These are phyloP conservation scores for Rhipidura dahli DNA, from an alignment of 2,113 vertebrate species.

Conservation along the genomic window DNA sequence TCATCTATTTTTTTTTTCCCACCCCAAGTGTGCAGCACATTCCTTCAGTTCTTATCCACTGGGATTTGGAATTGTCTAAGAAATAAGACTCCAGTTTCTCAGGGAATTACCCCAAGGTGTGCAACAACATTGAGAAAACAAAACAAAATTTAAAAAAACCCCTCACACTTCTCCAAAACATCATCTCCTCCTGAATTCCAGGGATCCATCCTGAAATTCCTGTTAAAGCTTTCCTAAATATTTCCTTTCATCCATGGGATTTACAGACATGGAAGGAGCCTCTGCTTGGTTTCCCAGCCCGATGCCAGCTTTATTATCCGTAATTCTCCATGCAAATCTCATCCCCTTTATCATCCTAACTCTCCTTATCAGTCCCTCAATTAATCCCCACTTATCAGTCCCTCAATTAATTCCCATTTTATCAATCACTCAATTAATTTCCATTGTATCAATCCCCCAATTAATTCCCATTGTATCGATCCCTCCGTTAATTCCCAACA, in stretches of 20 bases:
- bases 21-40: neutral
- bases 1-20: neutral
- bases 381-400: neutral
- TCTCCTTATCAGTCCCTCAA: neutral
- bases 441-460: too few relatives aligned
- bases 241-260: neutral
- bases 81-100: neutral
- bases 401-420: neutral
- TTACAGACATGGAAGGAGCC: neutral
- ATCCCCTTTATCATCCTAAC: neutral
- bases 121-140: neutral
- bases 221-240: neutral
- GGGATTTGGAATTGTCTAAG: neutral
- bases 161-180: neutral
- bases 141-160: accelerated
- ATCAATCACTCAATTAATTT: neutral
- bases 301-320: neutral
- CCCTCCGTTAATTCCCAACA: neutral
- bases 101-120: neutral
- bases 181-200: neutral
- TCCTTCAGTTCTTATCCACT: neutral
- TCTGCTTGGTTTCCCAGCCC: neutral
- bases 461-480: neutral
- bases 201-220: neutral
- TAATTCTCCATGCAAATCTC: neutral